Evolutionary conservation across 2,113 vertebrate genomes (phyloP).

Genomic region (Chamaetylas fuelleborni): DNA sequence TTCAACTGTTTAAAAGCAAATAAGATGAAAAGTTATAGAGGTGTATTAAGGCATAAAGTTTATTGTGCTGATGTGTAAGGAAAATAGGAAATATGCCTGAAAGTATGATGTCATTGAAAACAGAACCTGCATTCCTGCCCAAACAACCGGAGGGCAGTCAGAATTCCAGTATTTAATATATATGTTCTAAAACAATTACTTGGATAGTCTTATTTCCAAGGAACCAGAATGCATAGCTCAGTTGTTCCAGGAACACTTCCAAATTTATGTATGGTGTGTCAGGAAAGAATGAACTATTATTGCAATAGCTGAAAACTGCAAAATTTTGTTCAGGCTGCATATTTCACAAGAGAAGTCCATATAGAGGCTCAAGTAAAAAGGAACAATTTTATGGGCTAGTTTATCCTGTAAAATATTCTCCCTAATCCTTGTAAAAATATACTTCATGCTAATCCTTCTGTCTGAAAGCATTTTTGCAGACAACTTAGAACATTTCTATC

Average conservation of each 20-base stretch:
- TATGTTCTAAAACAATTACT: neutral
- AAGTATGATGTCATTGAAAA: neutral
- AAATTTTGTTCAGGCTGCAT: neutral
- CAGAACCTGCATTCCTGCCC: neutral
- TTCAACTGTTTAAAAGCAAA: neutral
- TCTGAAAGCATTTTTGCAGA: conserved; percentile 16
- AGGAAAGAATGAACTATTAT: neutral
- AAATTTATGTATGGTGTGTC: neutral
- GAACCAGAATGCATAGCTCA: neutral
- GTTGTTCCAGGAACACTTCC: neutral
- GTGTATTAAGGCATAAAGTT: neutral
- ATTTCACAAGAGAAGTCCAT: neutral
- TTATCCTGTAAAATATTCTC: conserved; percentile 1
- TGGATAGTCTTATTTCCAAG: neutral
- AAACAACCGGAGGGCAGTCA: neutral
- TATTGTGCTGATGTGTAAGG: neutral
- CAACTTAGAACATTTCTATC: conserved; percentile 13
- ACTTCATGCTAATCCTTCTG: conserved; percentile 4
- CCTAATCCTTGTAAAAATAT: conserved; percentile 17
- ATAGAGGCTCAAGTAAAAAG: neutral
- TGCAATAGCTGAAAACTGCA: neutral
- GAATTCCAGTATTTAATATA: neutral
- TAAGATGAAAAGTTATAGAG: neutral
- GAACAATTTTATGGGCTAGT: neutral
- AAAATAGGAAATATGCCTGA: neutral